Percentiles rank a stretch among this genome's conserved stretches.
Evolutionary conservation across 2,888 invertebrate species (phyloP).

Genomic region (Agapetus fuscipes): DNA sequence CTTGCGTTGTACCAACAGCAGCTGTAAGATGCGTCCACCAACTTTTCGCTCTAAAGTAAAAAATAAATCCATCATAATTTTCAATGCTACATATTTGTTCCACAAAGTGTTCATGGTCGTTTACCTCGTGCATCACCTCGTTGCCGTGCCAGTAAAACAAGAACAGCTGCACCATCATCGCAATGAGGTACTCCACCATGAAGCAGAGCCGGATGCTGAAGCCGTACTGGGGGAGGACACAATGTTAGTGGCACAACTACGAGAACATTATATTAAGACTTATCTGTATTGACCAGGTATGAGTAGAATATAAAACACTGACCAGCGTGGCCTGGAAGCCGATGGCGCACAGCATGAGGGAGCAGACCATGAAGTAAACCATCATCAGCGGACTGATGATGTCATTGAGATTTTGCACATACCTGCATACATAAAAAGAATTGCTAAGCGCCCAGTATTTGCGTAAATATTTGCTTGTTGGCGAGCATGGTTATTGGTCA

Average conservation of each 20-base stretch:
- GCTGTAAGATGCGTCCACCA: conserved; percentile 14
- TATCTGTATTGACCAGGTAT: too few species aligned
- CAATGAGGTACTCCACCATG: conserved; percentile 36
- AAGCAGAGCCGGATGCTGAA: conserved; percentile 19
- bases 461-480: too few species aligned
- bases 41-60: conserved; percentile 18
- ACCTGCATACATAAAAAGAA: conserved; percentile 27
- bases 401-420: conserved; percentile 31
- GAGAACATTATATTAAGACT: too few species aligned
- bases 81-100: too few species aligned
- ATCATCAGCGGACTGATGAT: conserved; percentile 40
- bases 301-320: too few species aligned
- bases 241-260: too few species aligned
- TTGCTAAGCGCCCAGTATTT: too few species aligned
- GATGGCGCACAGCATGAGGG: conserved; percentile 39
- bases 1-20: conserved; percentile 21
- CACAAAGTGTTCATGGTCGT: too few species aligned
- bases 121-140: conserved; percentile 33
- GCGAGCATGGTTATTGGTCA: too few species aligned
- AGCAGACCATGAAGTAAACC: conserved; percentile 38
- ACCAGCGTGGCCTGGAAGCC: conserved; percentile 32
- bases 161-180: conserved; percentile 38
- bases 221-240: conserved; percentile 22
- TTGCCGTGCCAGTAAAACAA: conserved; percentile 43
- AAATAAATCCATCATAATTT: too few species aligned